phyloP scores from a whole-genome alignment of 92 coral and sea anemone species.

The Parazoanthus atlanticus region DNA sequence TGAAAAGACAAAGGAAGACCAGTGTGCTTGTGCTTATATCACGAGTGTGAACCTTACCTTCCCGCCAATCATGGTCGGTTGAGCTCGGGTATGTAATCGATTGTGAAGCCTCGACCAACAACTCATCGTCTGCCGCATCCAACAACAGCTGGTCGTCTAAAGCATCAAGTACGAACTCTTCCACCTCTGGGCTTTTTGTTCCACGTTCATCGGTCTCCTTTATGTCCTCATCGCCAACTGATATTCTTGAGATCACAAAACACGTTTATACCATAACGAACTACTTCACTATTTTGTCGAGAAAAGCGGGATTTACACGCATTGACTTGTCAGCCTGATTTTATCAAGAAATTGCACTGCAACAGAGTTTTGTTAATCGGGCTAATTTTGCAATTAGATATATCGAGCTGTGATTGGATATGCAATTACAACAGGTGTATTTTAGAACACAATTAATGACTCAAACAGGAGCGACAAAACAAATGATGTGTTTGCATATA shows the following conservation, averaged over 20 bases:
- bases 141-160: constrained; percentile 24
- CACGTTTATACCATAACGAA: not conserved
- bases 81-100: not conserved
- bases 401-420: too few species aligned
- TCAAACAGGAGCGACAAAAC: too few species aligned
- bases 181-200: not conserved
- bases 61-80: not conserved
- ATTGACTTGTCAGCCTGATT: not conserved
- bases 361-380: too few species aligned
- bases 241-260: constrained; percentile 7
- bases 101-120: constrained; percentile 29
- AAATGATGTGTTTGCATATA: too few species aligned
- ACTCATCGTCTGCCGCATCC: constrained; percentile 13
- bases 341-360: too few species aligned
- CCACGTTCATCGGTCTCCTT: not conserved
- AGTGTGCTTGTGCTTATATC: too few species aligned
- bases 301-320: not conserved
- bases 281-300: not conserved
- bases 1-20: too few species aligned
- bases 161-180: not conserved
- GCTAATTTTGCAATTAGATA: too few species aligned
- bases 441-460: too few species aligned
- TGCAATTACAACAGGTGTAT: too few species aligned
- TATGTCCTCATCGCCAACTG: not conserved
- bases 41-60: not conserved